Conservation (phyloP, 2,888 invertebrate genomes). For the Harpalus rufipes region DNA sequence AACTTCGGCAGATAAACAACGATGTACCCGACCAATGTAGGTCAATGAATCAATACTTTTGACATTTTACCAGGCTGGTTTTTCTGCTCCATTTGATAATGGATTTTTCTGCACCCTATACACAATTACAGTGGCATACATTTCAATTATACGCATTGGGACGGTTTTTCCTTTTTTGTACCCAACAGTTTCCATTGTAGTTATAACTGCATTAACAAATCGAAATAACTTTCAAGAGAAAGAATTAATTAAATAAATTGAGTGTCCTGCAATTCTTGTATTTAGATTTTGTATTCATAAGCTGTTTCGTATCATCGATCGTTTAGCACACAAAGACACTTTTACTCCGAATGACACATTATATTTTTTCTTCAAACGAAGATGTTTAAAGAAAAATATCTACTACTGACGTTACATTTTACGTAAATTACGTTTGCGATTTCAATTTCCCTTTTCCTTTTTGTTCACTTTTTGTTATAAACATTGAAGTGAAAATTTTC, state of each 20-base stretch:
- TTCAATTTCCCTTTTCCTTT: no score
- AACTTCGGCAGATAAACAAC: constrained; percentile 29
- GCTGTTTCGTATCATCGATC: no score
- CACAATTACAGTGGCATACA: background rate
- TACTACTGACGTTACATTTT: no score
- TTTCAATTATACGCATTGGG: background rate
- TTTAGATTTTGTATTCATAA: no score
- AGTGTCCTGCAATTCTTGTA: no score
- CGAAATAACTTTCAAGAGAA: background rate
- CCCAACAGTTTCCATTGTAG: background rate
- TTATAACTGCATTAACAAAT: background rate
- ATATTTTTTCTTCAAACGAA: no score
- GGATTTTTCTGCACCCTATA: background rate
- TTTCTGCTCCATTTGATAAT: constrained; percentile 16
- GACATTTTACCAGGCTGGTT: constrained; percentile 41
- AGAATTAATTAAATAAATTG: background rate
- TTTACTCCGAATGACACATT: no score
- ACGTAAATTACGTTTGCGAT: no score
- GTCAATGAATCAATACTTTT: constrained; percentile 55
- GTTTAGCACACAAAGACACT: no score
- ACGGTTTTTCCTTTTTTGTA: background rate
- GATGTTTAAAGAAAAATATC: no score
- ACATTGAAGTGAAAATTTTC: no score
- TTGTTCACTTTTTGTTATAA: no score
- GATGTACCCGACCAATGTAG: constrained; percentile 27